Evolutionary conservation across 2,888 invertebrate genomes (phyloP), one percentile per base, ranked within the genome.

Genomic region (Celastrina argiolus): DNA sequence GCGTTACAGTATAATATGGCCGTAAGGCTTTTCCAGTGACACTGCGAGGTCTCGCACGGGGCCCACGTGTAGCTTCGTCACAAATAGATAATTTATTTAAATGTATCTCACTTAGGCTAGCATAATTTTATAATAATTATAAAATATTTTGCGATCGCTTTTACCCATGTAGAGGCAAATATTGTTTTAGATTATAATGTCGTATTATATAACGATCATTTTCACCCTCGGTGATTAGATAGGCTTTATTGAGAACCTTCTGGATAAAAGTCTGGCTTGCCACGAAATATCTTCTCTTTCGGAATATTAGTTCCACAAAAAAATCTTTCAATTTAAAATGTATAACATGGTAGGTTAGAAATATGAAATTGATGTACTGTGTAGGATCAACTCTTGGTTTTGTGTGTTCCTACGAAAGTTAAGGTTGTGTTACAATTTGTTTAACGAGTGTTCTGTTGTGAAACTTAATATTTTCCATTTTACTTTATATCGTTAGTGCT

Each of bases 51-150:
- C 51, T 22, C 12, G 0, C 22, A 22, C 51, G 22, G 22, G 51
- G 18, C 22, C 18, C 22, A 22, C 14, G 12, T 51, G 22, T 26
- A 51, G 51, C 22, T 51, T 51, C 51, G 61, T 61, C 39, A 61
- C 39, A 39, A 61, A 22, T 61, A 61, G 61, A 61, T 61, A 39
- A 61, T 36, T 61, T 61, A 61, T 61, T 22, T 10, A 12, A 61
- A 34, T 18, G 18, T 61, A 36, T 61, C 22, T 22, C 2, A 12
- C 18, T 5, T 34, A 36, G 22, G 61, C 22, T 36, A 39, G 61
- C n/a, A 59, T 12, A 18, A 45, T 45, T 45, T 45, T 45, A 16
- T 16, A 51, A 61, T 22, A 59, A 59, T 59, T 34, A 59, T 6
- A 31, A 31, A 34, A 59, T 59, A 61, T 39, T 61, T 61, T 61